A percentile compares a stretch with the other conserved stretches of the same genome.
phyloP scores from a whole-genome alignment of 2,888 invertebrate genomes.

The Cheilosia scutellata region DNA sequence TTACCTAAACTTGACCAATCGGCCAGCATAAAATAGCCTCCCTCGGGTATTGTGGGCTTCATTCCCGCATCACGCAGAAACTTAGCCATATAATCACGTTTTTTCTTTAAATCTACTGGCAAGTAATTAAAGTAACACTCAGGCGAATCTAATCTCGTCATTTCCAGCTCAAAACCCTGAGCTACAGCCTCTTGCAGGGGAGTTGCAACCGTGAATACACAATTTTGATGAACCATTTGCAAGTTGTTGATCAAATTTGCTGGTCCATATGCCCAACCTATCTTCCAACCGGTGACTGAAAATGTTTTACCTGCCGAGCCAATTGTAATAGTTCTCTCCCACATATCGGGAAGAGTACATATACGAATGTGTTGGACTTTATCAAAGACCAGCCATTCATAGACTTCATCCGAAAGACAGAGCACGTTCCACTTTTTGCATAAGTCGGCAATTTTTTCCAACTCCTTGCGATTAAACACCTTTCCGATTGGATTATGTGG shows the following conservation, averaged over 20 bases:
- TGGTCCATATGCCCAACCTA: slow-evolving; percentile 98
- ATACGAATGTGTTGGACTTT: slow-evolving; percentile 94
- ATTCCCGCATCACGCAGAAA: slow-evolving; percentile 92
- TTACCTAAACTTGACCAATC: slow-evolving; percentile 93
- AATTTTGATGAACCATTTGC: slow-evolving; percentile 96
- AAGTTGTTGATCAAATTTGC: slow-evolving; percentile 91
- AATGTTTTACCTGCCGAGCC: slow-evolving; percentile 99
- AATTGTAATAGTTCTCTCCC: slow-evolving; percentile 98
- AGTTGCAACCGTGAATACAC: slow-evolving; percentile 95
- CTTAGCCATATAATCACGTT: slow-evolving; percentile 92
- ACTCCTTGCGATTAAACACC: slow-evolving; percentile 87
- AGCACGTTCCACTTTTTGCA: slow-evolving; percentile 97
- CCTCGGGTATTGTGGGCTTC: slow-evolving; percentile 96
- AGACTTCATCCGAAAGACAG: slow-evolving; percentile 98
- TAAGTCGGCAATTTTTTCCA: slow-evolving; percentile 91
- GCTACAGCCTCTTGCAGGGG: slow-evolving; percentile 97
- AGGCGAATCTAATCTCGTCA: slow-evolving; percentile 87
- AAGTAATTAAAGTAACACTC: slow-evolving; percentile 94
- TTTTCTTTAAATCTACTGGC: slow-evolving; percentile 89
- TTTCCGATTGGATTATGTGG: slow-evolving; percentile 99
- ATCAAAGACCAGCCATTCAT: slow-evolving; percentile 97
- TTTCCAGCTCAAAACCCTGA: slow-evolving; percentile 93
- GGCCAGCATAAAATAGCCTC: slow-evolving; percentile 98
- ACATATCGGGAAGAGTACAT: slow-evolving; percentile 98
- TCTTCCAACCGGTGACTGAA: slow-evolving; percentile 98